These are phyloP conservation scores for Rhogogaster chlorosoma DNA, from an alignment of 2,888 invertebrate genomes.

Conservation along the genomic window DNA sequence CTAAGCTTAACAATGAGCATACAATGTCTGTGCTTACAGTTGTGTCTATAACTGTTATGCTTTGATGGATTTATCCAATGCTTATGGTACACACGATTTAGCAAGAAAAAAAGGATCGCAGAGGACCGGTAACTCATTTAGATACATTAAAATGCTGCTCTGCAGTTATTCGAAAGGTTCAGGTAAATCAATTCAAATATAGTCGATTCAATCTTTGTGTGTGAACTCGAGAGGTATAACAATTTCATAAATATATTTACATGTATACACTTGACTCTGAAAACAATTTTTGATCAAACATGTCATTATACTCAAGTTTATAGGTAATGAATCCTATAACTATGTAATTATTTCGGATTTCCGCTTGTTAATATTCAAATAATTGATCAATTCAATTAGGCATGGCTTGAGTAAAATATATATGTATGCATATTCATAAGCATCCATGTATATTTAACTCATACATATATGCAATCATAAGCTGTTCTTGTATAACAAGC, in stretches of 20 bases:
- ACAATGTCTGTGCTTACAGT: slow-evolving; percentile 35
- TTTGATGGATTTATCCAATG: slow-evolving; percentile 40
- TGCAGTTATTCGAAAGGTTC: slow-evolving; percentile 29
- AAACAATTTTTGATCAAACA: slow-evolving; percentile 3
- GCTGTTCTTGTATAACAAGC: slow-evolving; percentile 36
- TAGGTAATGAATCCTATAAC: slow-evolving; percentile 2
- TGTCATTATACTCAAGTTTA: background rate
- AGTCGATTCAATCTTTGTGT: background rate
- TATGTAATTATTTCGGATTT: background rate
- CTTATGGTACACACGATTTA: slow-evolving; percentile 27
- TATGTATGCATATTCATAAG: background rate
- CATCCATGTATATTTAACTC: slow-evolving; percentile 6
- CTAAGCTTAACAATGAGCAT: slow-evolving; percentile 19
- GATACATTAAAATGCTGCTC: background rate
- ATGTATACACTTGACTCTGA: slow-evolving; percentile 9
- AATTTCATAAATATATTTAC: slow-evolving; percentile 8
- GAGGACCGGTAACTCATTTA: slow-evolving; percentile 20
- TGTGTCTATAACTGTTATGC: slow-evolving; percentile 32
- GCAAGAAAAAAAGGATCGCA: slow-evolving; percentile 14
- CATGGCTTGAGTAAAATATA: slow-evolving; percentile 16
- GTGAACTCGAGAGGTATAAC: slow-evolving; percentile 1
- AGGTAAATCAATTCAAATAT: slow-evolving; percentile 31
- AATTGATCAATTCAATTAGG: slow-evolving; percentile 11
- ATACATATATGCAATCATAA: slow-evolving; percentile 23
- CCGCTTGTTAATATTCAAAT: background rate